Percentiles rank a stretch among this genome's conserved stretches.
Conservation (phyloP, 2,888 invertebrate species). For the Chirona hameri region DNA sequence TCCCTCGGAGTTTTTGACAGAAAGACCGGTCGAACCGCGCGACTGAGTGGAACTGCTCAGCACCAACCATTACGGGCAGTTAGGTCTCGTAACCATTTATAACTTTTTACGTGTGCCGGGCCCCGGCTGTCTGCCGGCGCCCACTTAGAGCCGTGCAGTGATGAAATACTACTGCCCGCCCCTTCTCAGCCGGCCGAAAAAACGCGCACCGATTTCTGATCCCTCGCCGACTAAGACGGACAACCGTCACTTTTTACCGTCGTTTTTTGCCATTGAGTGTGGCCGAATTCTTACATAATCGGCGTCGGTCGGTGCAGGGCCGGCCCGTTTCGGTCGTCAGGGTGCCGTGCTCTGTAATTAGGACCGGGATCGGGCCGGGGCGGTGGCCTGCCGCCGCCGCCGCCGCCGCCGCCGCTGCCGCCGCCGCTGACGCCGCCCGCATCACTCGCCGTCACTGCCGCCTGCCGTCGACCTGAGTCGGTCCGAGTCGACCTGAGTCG, state of each 20-base stretch:
- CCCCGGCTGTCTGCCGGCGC: not conserved
- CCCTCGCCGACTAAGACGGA: not conserved
- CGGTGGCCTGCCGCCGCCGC: not conserved
- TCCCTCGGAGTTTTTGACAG: no score
- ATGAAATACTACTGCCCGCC: not conserved
- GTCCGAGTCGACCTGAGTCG: no score
- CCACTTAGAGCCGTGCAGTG: not conserved
- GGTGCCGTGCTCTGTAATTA: not conserved
- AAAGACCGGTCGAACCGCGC: not conserved
- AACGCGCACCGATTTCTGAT: not conserved
- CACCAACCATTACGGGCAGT: not conserved
- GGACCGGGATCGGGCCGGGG: not conserved
- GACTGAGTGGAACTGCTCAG: not conserved
- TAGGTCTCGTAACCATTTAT: not conserved
- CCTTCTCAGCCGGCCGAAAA: not conserved
- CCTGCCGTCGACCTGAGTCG: no score
- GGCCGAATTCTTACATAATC: constrained; percentile 10
- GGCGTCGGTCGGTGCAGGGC: not conserved
- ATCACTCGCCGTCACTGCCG: not conserved
- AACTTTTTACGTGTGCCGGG: not conserved
- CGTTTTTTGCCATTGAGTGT: constrained; percentile 22
- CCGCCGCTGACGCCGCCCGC: not conserved
- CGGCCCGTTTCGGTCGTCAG: not conserved
- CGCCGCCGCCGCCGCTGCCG: not conserved
- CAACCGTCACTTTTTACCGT: constrained; percentile 25